Evolutionary conservation across 2,888 invertebrate genomes (phyloP), one percentile per base, ranked within the genome.

Genomic region (Drosophila antonietae): DNA sequence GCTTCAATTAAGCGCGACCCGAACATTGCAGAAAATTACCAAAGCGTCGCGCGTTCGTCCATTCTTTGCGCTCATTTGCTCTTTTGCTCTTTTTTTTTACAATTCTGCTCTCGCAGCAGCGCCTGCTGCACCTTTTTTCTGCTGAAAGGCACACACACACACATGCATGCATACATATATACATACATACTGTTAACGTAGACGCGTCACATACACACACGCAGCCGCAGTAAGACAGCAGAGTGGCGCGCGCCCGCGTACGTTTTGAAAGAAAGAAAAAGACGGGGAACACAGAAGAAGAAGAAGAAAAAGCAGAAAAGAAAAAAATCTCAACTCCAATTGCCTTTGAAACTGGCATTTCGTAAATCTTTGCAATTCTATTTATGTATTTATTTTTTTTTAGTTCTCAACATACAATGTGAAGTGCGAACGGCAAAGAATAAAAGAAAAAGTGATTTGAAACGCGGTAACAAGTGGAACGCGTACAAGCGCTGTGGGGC

Each of bases 111-210:
- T 73, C 52, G 35, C 66, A 57, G 35, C 66, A 57, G 23, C 66
- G 70, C 47, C 68, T 78, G 85, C 88, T 83, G 83, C 83, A 88
- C 83, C 85, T 81, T 88, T 87, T 87, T 88, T 83, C 81, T 69
- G 73, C 72, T 79, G 82, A 88, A 88, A 88, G 69, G 47, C 78
- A 44, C 65, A 74, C 66, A 73, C 39, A 44, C n/a, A 55, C 33
- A 28, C 14, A 15, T 37, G 57, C 64, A 63, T 41, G 44, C 57
- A 44, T 20, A 44, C 18, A 23, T 3, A 47, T 28, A 18, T 37
- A 6, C 37, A 37, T 37, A 37, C 37, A 41, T n/a, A n/a, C 52
- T 49, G 15, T n/a, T 35, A 53, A 53, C 14, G 37, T 23, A 52
- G 52, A 15, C 53, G 53, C 53, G 37, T 23, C 52, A 63, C 77